Evolutionary conservation across 2,888 invertebrate genomes (phyloP), one percentile per base, ranked within the genome.

Genomic region (Eugnorisma glareosa): DNA sequence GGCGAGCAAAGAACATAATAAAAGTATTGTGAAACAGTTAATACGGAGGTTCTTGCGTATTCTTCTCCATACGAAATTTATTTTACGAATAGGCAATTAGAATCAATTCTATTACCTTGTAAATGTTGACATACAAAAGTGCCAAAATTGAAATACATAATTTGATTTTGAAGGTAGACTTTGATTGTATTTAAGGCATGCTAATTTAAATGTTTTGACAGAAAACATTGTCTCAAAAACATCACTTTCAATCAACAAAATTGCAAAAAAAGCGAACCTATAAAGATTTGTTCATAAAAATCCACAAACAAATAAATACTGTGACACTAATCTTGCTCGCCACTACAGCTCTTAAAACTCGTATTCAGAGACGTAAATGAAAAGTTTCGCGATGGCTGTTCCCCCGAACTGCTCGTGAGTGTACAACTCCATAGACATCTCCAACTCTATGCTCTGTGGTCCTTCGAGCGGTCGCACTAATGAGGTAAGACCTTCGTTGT

Each of bases 361-460:
- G 91, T 98, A 98, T 92, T 98, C 98, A 0, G 99, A 98, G 8
- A 99, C 99, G 91, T 98, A 98, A 71, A 99, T 98, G 89, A 98
- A 98, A 70, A 99, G 97, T 92, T 98, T 98, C 0, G 99, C 99
- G 0, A 99, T 97, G 21, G 98, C 99, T 64, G 98, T 98, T 0
- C 99, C 99, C 13, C 98, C 98, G 83, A 98, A 98, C 71, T 97
- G 97, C 8, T 98, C 97, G 68, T 97, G 97, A 79, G 97, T 97
- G 92, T 98, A 98, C 4, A 99, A 97, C 76, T 98, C 98, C 99
- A 99, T 99, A 83, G 97, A 98, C 45, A 99, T 96, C 89, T 99
- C 98, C 51, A 99, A 94, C 89, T 99, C 98, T 85, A 99, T 98
- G 90, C 99, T 99, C 93, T 99, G 99, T 0, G 99, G 99, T 0